A percentile compares a stretch with the other conserved stretches of the same genome.
These are phyloP conservation scores for Megalopta genalis DNA, from an alignment of 1,140 invertebrate genomes.

Conservation along the genomic window DNA sequence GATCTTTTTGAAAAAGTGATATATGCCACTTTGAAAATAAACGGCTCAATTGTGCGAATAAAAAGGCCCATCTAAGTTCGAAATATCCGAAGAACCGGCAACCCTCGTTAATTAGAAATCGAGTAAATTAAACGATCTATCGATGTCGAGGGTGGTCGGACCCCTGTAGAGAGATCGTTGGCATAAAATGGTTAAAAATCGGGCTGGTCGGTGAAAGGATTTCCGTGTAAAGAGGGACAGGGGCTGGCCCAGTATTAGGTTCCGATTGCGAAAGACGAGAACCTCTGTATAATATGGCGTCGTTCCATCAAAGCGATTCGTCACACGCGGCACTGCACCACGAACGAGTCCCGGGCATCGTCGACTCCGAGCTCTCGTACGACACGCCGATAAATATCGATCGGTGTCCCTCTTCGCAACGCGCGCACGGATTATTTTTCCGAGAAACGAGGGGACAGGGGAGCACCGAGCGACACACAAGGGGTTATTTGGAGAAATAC, in stretches of 20 bases:
- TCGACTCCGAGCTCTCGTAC: constrained; percentile 36
- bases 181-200: constrained; percentile 41
- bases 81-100: no score
- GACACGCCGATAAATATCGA: constrained; percentile 59
- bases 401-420: constrained; percentile 29
- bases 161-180: constrained; percentile 39
- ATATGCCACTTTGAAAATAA: no score
- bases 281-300: constrained; percentile 8
- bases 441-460: not conserved
- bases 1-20: no score
- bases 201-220: constrained; percentile 36
- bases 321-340: constrained; percentile 18
- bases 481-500: constrained; percentile 59
- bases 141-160: not conserved
- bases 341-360: constrained; percentile 33
- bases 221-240: constrained; percentile 17
- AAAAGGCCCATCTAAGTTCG: no score
- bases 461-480: not conserved
- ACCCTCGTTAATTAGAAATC: no score
- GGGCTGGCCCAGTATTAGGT: constrained; percentile 37
- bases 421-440: constrained; percentile 28
- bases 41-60: no score
- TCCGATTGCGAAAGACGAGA: constrained; percentile 56
- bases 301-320: constrained; percentile 53
- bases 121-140: not conserved